Percentiles rank a stretch among this genome's conserved stretches.
Evolutionary conservation across 2,797 vertebrate species (phyloP).

Genomic region (Pseudochaenichthys georgianus): DNA sequence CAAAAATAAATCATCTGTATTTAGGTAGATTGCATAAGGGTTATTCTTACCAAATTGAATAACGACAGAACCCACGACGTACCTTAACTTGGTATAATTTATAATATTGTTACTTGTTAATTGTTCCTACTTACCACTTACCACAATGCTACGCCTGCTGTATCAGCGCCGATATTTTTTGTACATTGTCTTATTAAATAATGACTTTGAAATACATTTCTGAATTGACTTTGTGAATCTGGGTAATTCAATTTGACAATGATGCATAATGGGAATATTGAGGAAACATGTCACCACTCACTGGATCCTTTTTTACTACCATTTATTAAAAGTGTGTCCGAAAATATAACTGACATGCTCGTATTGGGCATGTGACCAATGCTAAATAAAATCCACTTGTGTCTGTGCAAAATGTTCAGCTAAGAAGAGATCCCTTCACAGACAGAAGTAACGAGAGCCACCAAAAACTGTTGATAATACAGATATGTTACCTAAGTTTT

Average conservation of each 20-base stretch:
- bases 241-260: not conserved
- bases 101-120: slow-evolving; percentile 11
- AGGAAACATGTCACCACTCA: not conserved
- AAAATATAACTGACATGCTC: not conserved
- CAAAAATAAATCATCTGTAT: slow-evolving; percentile 7
- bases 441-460: not conserved
- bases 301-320: not conserved
- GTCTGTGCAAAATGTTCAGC: not conserved
- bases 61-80: not conserved
- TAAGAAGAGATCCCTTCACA: not conserved
- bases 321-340: not conserved
- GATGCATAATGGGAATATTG: not conserved
- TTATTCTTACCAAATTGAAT: slow-evolving; percentile 27
- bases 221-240: slow-evolving; percentile 47
- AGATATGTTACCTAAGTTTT: not conserved
- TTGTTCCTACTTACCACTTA: slow-evolving; percentile 13
- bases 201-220: slow-evolving; percentile 76
- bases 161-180: slow-evolving; percentile 81
- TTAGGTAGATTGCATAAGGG: slow-evolving; percentile 6
- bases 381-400: not conserved
- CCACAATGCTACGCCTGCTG: slow-evolving; percentile 65
- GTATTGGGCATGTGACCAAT: not conserved
- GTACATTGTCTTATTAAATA: slow-evolving; percentile 86
- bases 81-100: slow-evolving; percentile 6
- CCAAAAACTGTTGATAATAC: not conserved